A percentile compares a stretch with the other conserved stretches of the same genome.
Evolutionary conservation across 1,140 invertebrate genomes (phyloP).

Genomic region (Wasmannia auropunctata): DNA sequence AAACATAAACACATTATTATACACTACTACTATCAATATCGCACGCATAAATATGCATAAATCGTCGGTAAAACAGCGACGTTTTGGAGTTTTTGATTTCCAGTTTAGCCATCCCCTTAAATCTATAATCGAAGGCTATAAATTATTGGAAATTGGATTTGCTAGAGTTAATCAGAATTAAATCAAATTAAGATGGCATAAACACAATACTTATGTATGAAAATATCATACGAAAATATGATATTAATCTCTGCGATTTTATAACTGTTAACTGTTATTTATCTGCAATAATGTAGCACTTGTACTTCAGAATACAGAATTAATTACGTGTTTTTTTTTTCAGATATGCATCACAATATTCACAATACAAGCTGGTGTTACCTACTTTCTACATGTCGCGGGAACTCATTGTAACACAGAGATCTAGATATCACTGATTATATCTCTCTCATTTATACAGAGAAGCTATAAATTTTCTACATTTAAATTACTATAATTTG

Average conservation of each 20-base stretch:
- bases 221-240: slow-evolving; percentile 1
- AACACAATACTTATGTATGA: not conserved
- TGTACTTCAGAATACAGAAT: slow-evolving; percentile 26
- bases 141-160: not conserved
- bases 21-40: too few relatives aligned
- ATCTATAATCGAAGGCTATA: slow-evolving; percentile 1
- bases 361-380: slow-evolving; percentile 34
- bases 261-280: not conserved
- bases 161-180: not conserved
- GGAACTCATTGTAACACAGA: slow-evolving; percentile 23
- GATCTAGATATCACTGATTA: slow-evolving; percentile 11
- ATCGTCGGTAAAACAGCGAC: too few relatives aligned
- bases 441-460: not conserved
- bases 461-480: slow-evolving; percentile 29
- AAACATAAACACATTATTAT: too few relatives aligned
- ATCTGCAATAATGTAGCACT: not conserved
- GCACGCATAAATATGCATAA: too few relatives aligned
- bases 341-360: slow-evolving; percentile 5
- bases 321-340: slow-evolving; percentile 1
- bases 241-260: not conserved
- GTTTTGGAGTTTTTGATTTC: too few relatives aligned
- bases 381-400: not conserved
- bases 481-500: slow-evolving; percentile 40
- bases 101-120: too few relatives aligned
- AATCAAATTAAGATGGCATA: not conserved